Evolutionary conservation across 2,888 invertebrate genomes (phyloP), one percentile per base, ranked within the genome.

Genomic region (Melieria omissa): DNA sequence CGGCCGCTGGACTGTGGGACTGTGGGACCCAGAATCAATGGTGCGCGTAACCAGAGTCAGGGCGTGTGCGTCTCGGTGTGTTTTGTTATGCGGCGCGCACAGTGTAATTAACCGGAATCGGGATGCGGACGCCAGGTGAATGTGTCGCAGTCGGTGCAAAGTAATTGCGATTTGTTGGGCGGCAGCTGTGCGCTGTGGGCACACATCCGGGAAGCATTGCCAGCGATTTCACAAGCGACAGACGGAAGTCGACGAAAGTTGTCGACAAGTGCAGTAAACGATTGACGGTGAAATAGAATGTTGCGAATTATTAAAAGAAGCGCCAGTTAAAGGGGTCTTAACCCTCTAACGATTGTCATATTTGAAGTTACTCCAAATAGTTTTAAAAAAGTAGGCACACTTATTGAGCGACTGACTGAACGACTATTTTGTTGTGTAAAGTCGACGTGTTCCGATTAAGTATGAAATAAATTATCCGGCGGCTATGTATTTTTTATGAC

Each of bases 201-300:
- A 61, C 29, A 29, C 61, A 68, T 61, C 60, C 68, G 68, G 60
- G 60, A 61, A 61, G 52, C 52, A 12, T 8, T 47, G 42, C 16
- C 61, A 54, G 7, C 12, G 55, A 57, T 45, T 49, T 57, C 55
- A 49, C 16, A n/a, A 63, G 9, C 46, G 46, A 58, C 47, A 45
- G 45, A 44, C 66, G 58, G 66, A 58, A 46, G 57, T 41, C 29
- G 16, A n/a, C 10, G 4, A 55, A 65, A 57, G 29, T 41, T 4
- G 41, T 14, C 68, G 16, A 52, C 47, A 60, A 49, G 52, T 68
- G 47, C 47, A 61, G 66, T 44, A 47, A 41, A 42, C n/a, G 41
- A 46, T 41, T 29, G 16, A 47, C 58, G 57, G 47, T 2, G 29
- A 16, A 16, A 9, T 4, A 29, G 41, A 16, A n/a, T 4, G 58